Conservation (phyloP, 2,113 vertebrate species). For the Gymnorhina tibicen region DNA sequence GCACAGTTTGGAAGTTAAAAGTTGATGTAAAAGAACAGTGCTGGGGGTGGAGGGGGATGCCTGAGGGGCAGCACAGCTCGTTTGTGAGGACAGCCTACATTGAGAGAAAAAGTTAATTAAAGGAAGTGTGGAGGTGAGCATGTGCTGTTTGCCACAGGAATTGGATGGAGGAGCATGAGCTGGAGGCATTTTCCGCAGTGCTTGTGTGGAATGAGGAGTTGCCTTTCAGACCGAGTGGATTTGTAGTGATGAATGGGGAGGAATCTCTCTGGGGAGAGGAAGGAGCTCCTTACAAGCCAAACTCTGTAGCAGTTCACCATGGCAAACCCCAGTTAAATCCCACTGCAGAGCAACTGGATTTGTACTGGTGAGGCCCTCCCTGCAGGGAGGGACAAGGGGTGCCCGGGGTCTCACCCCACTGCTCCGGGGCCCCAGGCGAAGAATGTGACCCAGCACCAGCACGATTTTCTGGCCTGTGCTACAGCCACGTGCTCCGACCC, state of each 20-base stretch:
- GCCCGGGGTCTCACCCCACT: background rate
- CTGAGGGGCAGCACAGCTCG: background rate
- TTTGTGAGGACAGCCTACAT: background rate
- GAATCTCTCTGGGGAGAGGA: background rate
- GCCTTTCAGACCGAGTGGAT: background rate
- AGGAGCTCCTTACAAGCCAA: background rate
- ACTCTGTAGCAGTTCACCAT: rapidly evolving
- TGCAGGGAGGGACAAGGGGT: background rate
- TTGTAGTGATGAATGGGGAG: background rate
- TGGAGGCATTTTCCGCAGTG: background rate
- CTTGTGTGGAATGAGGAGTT: background rate
- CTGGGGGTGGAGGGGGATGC: background rate
- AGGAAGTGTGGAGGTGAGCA: background rate
- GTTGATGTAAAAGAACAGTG: background rate
- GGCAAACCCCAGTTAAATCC: background rate
- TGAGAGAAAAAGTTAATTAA: background rate
- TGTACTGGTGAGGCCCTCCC: background rate
- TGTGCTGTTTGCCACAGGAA: background rate
- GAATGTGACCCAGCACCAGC: background rate
- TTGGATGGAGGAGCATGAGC: background rate
- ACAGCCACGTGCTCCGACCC: background rate
- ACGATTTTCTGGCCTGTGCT: background rate
- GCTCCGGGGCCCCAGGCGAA: background rate
- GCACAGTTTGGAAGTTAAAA: background rate
- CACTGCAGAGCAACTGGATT: background rate